Percentiles rank a stretch among this genome's conserved stretches.
Conservation (phyloP, 2,888 invertebrate species). For the Hirtodrosophila confusa region DNA sequence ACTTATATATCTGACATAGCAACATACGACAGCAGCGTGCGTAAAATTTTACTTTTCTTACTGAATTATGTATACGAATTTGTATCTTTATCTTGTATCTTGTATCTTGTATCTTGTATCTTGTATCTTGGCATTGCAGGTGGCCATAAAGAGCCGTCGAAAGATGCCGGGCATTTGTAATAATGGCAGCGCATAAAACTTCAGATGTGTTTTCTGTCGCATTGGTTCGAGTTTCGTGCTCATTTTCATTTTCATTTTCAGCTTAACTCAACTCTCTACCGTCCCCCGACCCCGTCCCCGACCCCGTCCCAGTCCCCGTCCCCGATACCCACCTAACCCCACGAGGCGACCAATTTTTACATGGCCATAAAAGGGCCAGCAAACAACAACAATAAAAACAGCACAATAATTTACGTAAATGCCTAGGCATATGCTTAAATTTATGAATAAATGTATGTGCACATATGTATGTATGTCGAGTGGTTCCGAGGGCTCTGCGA, state of each 20-base stretch:
- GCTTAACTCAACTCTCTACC: not conserved
- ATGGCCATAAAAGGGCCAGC: slow-evolving; percentile 64
- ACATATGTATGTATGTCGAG: slow-evolving; percentile 1
- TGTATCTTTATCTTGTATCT: slow-evolving; percentile 33
- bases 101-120: slow-evolving; percentile 19
- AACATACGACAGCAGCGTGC: not conserved
- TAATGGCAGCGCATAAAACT: slow-evolving; percentile 65
- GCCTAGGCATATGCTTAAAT: slow-evolving; percentile 55
- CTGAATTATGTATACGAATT: slow-evolving; percentile 68
- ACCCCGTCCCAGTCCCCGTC: too few relatives aligned
- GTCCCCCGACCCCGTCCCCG: not conserved
- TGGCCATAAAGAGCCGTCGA: slow-evolving; percentile 63
- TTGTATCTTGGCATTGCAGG: slow-evolving; percentile 65
- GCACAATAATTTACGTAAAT: slow-evolving; percentile 66
- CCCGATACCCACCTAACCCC: not conserved
- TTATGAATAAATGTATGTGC: slow-evolving; percentile 22
- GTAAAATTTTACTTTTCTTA: slow-evolving; percentile 16
- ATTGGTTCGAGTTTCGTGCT: slow-evolving; percentile 18
- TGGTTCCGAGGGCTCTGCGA: slow-evolving; percentile 11
- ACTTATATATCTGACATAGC: not conserved
- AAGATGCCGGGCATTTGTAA: slow-evolving; percentile 58
- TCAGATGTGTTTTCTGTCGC: slow-evolving; percentile 44
- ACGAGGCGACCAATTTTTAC: slow-evolving; percentile 45
- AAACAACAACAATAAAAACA: slow-evolving; percentile 56
- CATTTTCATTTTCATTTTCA: slow-evolving; percentile 33